Evolutionary conservation across 1,140 invertebrate species (phyloP).

Genomic region (Teleogryllus occipitalis): DNA sequence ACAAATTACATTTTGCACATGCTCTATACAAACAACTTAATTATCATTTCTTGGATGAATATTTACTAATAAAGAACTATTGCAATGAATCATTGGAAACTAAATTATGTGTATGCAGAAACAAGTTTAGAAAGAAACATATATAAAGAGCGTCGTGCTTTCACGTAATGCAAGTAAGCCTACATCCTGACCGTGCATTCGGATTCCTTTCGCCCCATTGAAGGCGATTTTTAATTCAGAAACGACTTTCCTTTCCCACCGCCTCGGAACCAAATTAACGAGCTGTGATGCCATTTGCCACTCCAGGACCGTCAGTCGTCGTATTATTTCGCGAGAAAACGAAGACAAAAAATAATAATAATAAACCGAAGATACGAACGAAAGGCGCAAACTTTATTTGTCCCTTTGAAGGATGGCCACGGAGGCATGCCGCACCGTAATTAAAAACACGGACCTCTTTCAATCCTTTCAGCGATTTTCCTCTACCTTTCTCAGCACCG

Average conservation of each 20-base stretch:
- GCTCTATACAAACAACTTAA: no score
- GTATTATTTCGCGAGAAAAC: background rate
- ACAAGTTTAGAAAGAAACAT: no score
- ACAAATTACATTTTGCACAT: no score
- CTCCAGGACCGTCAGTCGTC: background rate
- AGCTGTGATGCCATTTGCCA: background rate
- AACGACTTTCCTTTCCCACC: background rate
- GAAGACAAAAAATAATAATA: background rate
- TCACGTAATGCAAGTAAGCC: no score
- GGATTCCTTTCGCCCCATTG: background rate
- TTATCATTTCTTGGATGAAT: no score
- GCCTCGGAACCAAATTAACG: background rate
- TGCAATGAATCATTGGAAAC: background rate
- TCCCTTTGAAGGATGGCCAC: background rate
- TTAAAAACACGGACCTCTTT: background rate
- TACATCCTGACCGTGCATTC: no score
- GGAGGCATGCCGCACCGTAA: background rate
- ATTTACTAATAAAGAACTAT: background rate
- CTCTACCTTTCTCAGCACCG: no score
- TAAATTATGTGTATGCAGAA: no score
- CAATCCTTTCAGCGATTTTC: background rate
- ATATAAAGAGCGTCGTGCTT: no score
- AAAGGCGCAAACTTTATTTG: background rate
- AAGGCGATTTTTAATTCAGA: background rate
- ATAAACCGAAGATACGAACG: no score